These are phyloP conservation scores for Datnioides undecimradiatus DNA, from an alignment of 2,113 vertebrate genomes.

Conservation along the genomic window DNA sequence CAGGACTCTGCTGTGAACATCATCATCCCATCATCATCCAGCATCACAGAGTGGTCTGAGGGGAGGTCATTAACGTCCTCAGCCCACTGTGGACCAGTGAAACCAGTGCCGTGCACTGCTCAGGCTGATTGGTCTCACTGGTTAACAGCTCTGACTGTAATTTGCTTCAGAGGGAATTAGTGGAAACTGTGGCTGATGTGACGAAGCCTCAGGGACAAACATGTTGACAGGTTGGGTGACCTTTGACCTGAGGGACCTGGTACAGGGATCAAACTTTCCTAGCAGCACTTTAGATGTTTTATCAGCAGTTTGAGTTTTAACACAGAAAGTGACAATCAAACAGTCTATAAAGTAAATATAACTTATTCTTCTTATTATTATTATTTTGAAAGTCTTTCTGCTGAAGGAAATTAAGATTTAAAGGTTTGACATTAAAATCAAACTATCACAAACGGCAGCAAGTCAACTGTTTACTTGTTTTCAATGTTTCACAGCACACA, in stretches of 20 bases:
- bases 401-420: too few relatives aligned
- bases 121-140: conserved; percentile 27
- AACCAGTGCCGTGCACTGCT: conserved; percentile 6
- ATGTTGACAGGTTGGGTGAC: conserved; percentile 14
- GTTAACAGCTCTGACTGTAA: background rate
- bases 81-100: background rate
- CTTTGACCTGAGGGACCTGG: conserved; percentile 10
- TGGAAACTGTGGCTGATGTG: background rate
- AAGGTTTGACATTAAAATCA: too few relatives aligned
- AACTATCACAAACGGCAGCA: too few relatives aligned
- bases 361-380: too few relatives aligned
- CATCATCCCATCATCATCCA: too few relatives aligned
- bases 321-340: too few relatives aligned
- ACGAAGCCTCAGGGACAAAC: conserved; percentile 4
- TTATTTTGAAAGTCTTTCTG: too few relatives aligned
- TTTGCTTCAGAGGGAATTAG: conserved; percentile 7
- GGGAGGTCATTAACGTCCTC: conserved; percentile 16
- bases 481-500: too few relatives aligned
- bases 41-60: background rate
- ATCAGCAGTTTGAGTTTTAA: background rate
- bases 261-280: background rate
- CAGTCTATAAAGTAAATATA: too few relatives aligned
- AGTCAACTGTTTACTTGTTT: too few relatives aligned
- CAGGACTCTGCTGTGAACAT: too few relatives aligned
- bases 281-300: background rate